Evolutionary conservation across 2,797 vertebrate species (phyloP).

Genomic region (Poecile montanus): DNA sequence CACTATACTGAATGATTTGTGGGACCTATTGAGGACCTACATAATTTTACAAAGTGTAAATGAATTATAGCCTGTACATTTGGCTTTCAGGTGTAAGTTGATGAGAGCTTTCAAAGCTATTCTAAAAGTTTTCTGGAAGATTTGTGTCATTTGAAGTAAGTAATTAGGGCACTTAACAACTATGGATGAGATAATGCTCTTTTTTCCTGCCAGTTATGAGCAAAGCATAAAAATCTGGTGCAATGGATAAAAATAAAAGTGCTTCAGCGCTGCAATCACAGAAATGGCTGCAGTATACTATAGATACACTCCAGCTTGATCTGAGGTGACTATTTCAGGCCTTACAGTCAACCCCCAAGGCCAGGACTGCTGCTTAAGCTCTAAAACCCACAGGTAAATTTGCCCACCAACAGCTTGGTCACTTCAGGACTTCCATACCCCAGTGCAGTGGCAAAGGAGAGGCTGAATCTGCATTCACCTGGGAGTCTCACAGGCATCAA

Average conservation of each 20-base stretch:
- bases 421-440: background rate
- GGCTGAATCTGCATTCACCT: background rate
- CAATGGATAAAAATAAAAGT: background rate
- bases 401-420: background rate
- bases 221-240: background rate
- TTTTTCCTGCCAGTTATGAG: background rate
- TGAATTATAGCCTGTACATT: background rate
- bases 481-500: background rate
- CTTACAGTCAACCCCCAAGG: background rate
- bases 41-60: background rate
- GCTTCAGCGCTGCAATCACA: background rate
- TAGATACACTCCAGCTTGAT: background rate
- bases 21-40: background rate
- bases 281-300: background rate
- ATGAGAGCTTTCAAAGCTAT: background rate
- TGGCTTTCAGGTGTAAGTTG: background rate
- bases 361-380: background rate
- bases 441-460: background rate
- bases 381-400: background rate
- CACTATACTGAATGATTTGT: background rate
- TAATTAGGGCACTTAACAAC: background rate
- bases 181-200: background rate
- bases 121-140: constrained; percentile 9
- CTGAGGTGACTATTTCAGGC: background rate
- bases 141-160: background rate